Base-by-base conservation (phyloP, 2,888 invertebrate genomes). In the Cephus sareptanus region DNA sequence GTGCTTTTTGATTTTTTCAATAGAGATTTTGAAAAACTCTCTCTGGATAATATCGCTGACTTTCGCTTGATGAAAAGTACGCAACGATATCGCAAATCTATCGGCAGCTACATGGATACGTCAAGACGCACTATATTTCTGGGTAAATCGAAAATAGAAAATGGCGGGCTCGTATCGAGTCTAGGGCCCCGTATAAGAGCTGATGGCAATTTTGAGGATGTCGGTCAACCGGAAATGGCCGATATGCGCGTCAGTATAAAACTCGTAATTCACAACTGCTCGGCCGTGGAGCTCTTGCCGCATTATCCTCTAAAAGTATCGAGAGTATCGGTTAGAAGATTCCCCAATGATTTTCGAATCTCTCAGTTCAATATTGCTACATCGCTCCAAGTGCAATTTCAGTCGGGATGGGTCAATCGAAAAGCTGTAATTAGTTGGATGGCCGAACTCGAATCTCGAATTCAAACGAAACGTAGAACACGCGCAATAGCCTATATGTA, bases 261-360 rank as follows among this genome's bases (percentile, higher is more conserved):
- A 75, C 74, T 80, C 83, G 80, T 81, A 83, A 84, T 81, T 84
- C 79, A 81, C 75, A 73, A 34, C 74, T 73, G 76, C 75, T 76
- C 79, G 34, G 69, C 35, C 74, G 69, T 75, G 75, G 56, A 6
- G 71, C 71, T 33, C 33, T 74, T 77, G 69, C 69, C 30, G 71
- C 69, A 73, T 74, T 40, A 56, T 77, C 11, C 31, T 69, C 34
- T 40, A 74, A 70, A n/a, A 69, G 56, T 68, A 74, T 71, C 71
- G 73, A 33, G 69, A 71, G 75, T 76, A 79, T 76, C 23, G 77
- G 75, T 12, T 73, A 73, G 75, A 77, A 35, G 71, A 75, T 78
- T 75, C 34, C 34, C 40, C 69, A 73, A 80, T 69, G 69, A 34
- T 74, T 68, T 76, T 15, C 75, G 76, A 34, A 40, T 71, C 73